Conservation (phyloP, 2,888 invertebrate genomes). For the Drosophila setosimentum region DNA sequence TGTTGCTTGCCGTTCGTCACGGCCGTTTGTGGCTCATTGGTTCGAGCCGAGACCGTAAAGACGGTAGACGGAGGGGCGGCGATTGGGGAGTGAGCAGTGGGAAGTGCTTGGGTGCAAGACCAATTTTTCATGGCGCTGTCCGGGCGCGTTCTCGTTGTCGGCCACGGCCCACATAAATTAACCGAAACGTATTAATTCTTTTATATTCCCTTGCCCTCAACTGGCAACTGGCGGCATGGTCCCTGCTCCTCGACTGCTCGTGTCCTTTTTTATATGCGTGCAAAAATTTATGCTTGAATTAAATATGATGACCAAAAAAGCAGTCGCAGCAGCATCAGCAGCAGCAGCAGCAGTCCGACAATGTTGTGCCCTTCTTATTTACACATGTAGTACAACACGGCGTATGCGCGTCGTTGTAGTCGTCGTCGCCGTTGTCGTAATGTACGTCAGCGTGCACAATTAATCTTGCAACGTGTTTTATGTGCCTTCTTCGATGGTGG, state of each 20-base stretch:
- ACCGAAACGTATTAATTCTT: slow-evolving; percentile 82
- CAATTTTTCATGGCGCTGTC: slow-evolving; percentile 63
- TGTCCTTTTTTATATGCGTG: slow-evolving; percentile 74
- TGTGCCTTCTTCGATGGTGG: slow-evolving; percentile 51
- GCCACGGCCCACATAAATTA: slow-evolving; percentile 72
- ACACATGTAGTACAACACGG: slow-evolving; percentile 76
- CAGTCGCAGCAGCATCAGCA: slow-evolving; percentile 50
- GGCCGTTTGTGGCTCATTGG: slow-evolving; percentile 80
- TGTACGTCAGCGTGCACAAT: slow-evolving; percentile 76
- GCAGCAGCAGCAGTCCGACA: slow-evolving; percentile 26
- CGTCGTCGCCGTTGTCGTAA: slow-evolving; percentile 48
- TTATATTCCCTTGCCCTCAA: slow-evolving; percentile 51
- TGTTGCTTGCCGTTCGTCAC: slow-evolving; percentile 67
- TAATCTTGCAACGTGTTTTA: slow-evolving; percentile 81
- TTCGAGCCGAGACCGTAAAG: slow-evolving; percentile 31
- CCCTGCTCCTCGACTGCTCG: slow-evolving; percentile 14
- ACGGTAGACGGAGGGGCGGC: not conserved
- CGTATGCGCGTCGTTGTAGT: slow-evolving; percentile 69
- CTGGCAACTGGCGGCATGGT: not conserved
- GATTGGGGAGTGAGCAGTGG: too few species aligned
- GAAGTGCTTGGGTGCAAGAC: slow-evolving; percentile 28
- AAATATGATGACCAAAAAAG: slow-evolving; percentile 82
- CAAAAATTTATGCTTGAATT: slow-evolving; percentile 80
- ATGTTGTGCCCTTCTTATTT: slow-evolving; percentile 61
- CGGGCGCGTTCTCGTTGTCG: slow-evolving; percentile 17